Evolutionary conservation across 2,113 vertebrate genomes (phyloP).

Genomic region (Mesitornis unicolor): DNA sequence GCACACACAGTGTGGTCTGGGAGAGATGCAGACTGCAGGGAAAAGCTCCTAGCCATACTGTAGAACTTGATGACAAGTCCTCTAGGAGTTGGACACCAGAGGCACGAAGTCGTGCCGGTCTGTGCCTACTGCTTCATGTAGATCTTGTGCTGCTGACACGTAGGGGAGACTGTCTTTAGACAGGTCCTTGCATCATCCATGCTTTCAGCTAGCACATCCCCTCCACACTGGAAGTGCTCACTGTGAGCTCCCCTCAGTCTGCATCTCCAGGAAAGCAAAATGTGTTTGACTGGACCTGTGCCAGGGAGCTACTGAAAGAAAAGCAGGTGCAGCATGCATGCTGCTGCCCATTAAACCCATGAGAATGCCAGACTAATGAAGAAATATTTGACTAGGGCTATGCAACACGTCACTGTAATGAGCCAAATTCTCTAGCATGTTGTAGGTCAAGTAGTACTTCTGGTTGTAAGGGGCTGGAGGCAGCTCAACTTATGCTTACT

Average conservation of each 20-base stretch:
- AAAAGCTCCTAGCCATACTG: not conserved
- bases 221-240: not conserved
- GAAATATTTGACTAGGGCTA: not conserved
- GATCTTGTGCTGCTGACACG: not conserved
- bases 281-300: not conserved
- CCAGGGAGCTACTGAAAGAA: not conserved
- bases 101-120: accelerated
- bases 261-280: not conserved
- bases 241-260: not conserved
- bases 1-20: accelerated
- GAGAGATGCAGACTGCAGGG: too few species aligned
- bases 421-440: not conserved
- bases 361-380: not conserved
- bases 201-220: accelerated
- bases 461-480: not conserved
- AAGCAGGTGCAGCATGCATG: accelerated
- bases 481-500: not conserved
- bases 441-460: not conserved
- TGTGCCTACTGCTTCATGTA: not conserved
- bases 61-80: too few species aligned
- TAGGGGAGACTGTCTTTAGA: not conserved
- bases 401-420: not conserved
- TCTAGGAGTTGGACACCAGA: not conserved
- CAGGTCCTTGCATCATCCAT: too few species aligned
- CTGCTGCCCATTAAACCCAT: not conserved